Base-by-base conservation (phyloP, 92 coral and sea anemone species). In the Anthopleura xanthogrammica region DNA sequence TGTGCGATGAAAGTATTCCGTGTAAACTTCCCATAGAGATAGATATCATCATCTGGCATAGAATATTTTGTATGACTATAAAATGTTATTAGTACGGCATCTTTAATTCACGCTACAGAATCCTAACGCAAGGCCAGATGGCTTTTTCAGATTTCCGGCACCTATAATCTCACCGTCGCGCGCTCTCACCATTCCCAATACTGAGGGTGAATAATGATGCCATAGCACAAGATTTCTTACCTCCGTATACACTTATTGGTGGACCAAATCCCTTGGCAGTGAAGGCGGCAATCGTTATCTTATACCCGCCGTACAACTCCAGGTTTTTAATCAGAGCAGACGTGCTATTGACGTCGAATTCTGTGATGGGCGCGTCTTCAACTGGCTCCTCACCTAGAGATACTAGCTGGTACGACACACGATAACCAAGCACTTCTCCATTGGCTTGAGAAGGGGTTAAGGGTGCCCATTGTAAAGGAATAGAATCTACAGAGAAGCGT, bases 361-460 rank as follows among this genome's bases (percentile, higher is more conserved):
- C 83, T 16, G 52, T 16, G 42, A 85, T 66, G 12, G 88, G 88
- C 20, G 57, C 50, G 50, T 73, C 88, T 54, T 85, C 81, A 22
- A 85, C 55, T 7, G 88, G 88, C 52, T 85, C 88, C 20, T 79
- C 88, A 7, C 88, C 88, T 13, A 85, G 83, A 36, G 88, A n/a
- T 2, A 85, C 58, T 42, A 85, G 79, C 42, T 85, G 88, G 48
- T 71, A 85, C 14, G 77, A 24, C 22, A 85, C 82, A 41, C 79
- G 70, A 42, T 85, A 85, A 7, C 88, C 88, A 46, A 85, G 83
- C 7, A 85, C 83, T 39, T 20, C 46, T 20, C 88, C 88, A 29
- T 78, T 70, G 65, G 88, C 83, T 36, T 68, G 29, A 24, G 62
- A 20, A 19, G 76, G 3, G 8, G 83, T 13, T 29, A 85, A 36